These are phyloP conservation scores for Ochropacha duplaris DNA, from an alignment of 2,888 invertebrate genomes.

Conservation along the genomic window DNA sequence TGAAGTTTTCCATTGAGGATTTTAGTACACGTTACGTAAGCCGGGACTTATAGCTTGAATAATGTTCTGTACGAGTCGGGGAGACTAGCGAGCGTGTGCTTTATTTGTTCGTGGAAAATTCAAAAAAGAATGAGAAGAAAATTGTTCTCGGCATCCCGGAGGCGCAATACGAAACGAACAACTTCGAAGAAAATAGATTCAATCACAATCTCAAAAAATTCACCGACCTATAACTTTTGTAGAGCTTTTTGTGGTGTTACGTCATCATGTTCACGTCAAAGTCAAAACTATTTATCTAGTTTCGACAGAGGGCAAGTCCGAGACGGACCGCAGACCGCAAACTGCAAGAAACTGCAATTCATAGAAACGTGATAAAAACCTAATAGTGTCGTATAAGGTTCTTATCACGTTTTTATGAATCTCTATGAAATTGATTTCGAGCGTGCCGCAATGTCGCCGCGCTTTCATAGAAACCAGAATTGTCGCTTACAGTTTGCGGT, in stretches of 20 bases:
- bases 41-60: slow-evolving; percentile 43
- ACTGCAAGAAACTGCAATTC: no score
- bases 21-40: slow-evolving; percentile 29
- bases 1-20: slow-evolving; percentile 27
- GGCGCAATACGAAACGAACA: neutral
- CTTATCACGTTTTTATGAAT: no score
- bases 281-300: no score
- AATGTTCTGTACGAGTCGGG: slow-evolving; percentile 40
- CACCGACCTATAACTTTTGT: neutral
- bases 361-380: no score
- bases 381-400: no score
- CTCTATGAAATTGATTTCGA: no score
- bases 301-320: no score
- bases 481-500: no score
- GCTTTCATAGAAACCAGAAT: no score
- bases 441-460: no score
- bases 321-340: no score
- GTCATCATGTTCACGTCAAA: no score
- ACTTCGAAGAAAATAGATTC: neutral
- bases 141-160: slow-evolving; percentile 3
- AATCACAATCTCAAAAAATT: neutral
- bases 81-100: slow-evolving; percentile 23
- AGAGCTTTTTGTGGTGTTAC: neutral
- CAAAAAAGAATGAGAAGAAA: slow-evolving; percentile 18
- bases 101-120: slow-evolving; percentile 33